Conservation (phyloP, 30 jellyfish, hydroid and myxozoan genomes). For the Aurelia coerulea region DNA sequence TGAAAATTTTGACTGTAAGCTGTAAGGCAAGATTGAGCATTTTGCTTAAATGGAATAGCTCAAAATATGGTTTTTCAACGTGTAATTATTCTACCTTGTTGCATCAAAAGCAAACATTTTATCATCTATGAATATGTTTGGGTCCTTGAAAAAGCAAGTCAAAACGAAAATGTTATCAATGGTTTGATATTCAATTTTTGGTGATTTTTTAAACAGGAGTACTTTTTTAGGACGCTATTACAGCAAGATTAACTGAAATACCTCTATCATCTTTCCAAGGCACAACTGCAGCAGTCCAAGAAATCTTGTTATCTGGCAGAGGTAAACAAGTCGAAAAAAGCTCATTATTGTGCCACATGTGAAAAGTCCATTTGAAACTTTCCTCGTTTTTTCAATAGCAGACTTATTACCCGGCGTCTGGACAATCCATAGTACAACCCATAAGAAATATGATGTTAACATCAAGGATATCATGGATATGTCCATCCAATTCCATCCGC, state of each 20-base stretch:
- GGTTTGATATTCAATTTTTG: too few relatives aligned
- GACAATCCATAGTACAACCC: slow-evolving; percentile 67
- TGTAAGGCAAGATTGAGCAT: too few relatives aligned
- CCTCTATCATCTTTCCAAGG: slow-evolving; percentile 94
- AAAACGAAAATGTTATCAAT: too few relatives aligned
- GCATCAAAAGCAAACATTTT: too few relatives aligned
- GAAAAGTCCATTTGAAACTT: slow-evolving; percentile 81
- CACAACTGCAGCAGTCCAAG: slow-evolving; percentile 94
- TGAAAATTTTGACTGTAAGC: too few relatives aligned
- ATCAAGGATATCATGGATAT: slow-evolving; percentile 76
- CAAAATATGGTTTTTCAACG: too few relatives aligned
- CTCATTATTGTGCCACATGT: slow-evolving; percentile 90
- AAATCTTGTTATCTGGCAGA: slow-evolving; percentile 88
- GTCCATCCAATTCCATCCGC: slow-evolving; percentile 96
- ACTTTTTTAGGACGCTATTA: too few relatives aligned
- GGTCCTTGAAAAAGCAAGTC: too few relatives aligned
- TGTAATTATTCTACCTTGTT: too few relatives aligned
- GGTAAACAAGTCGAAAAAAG: slow-evolving; percentile 86
- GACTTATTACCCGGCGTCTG: slow-evolving; percentile 23
- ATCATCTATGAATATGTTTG: too few relatives aligned
- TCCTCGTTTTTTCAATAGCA: slow-evolving; percentile 3
- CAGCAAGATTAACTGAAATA: not conserved
- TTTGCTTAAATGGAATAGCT: too few relatives aligned
- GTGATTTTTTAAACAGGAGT: too few relatives aligned
- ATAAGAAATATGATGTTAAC: slow-evolving; percentile 61